Base-by-base conservation (phyloP, 2,888 invertebrate species). In the Apodemia duryi region DNA sequence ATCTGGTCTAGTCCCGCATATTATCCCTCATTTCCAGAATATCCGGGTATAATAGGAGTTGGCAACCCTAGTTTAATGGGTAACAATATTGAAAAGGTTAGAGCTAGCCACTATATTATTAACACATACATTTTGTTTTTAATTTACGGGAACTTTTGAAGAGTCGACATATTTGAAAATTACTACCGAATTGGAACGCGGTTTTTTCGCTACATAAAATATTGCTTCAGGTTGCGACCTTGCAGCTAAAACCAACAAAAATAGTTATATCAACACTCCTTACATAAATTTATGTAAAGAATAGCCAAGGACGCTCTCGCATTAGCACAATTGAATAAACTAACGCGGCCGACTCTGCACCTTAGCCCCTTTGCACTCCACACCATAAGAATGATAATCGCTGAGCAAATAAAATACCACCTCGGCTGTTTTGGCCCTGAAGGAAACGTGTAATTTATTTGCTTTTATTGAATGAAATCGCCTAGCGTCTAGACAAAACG, bases 391-490 rank as follows among this genome's bases (percentile, higher is more conserved):
- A 6, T n/a, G n/a, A 51, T 51, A 51, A 51, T 51, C 21, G 51
- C 21, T 51, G 7, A 21, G 51, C 51, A 51, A 51, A 51, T 51
- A 51, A 21, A 7, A 21, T n/a, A 7, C 3, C 49, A 51, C 49
- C n/a, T 51, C 49, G 6, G 49, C 49, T 51, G 21, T 51, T 51
- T 51, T 7, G 49, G 49, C 49, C 49, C 49, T 51, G 49, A 51
- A 51, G n/a, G 49, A 1, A 51, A 51, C 49, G 49, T 7, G 49
- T 51, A 51, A 51, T 51, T 51, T 51, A 51, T 51, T 51, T 51
- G 51, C 51, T 51, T 51, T 51, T 51, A 51, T 51, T 51, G 51
- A 51, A 51, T 51, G 51, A 51, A 51, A 51, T 51, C 49, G 49
- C 49, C 21, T 21, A 51, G 21, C n/a, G 49, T 51, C 49, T 51